phyloP scores from a whole-genome alignment of 2,888 invertebrate genomes.

The Drosophila tripunctata region DNA sequence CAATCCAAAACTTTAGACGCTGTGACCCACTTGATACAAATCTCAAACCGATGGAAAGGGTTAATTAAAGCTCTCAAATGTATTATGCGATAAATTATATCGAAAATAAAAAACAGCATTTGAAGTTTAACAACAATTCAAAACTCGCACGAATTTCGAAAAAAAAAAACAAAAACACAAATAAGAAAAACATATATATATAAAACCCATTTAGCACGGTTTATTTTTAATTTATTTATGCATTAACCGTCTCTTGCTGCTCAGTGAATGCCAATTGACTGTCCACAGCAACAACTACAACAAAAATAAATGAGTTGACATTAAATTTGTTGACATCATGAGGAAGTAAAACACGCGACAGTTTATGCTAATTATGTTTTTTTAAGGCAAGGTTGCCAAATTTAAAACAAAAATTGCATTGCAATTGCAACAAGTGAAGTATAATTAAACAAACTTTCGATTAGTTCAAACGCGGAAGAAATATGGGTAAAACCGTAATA shows the following conservation, averaged over 20 bases:
- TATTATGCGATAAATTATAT: constrained; percentile 35
- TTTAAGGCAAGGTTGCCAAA: constrained; percentile 38
- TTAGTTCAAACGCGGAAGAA: constrained; percentile 8
- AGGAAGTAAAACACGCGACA: constrained; percentile 57
- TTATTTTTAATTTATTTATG: constrained; percentile 67
- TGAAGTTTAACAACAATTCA: constrained; percentile 44
- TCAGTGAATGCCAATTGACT: constrained; percentile 57
- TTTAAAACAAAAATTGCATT: constrained; percentile 37
- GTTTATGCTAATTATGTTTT: constrained; percentile 48
- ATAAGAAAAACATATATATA: no score
- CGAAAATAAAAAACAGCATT: constrained; percentile 32
- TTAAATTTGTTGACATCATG: constrained; percentile 48
- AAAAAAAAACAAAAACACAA: constrained; percentile 3
- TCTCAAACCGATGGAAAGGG: not conserved
- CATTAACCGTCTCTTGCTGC: constrained; percentile 55
- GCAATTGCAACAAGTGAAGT: constrained; percentile 32
- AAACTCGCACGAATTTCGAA: constrained; percentile 10
- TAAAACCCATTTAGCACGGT: constrained; percentile 58
- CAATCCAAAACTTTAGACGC: constrained; percentile 7
- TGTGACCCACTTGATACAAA: constrained; percentile 51
- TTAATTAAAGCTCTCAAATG: constrained; percentile 37
- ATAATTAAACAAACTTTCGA: constrained; percentile 6
- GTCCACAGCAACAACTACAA: constrained; percentile 29
- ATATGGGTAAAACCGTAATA: not conserved
- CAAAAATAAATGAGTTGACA: constrained; percentile 38